phyloP scores from a whole-genome alignment of 2,888 invertebrate species.

The Cotesia congregata region DNA sequence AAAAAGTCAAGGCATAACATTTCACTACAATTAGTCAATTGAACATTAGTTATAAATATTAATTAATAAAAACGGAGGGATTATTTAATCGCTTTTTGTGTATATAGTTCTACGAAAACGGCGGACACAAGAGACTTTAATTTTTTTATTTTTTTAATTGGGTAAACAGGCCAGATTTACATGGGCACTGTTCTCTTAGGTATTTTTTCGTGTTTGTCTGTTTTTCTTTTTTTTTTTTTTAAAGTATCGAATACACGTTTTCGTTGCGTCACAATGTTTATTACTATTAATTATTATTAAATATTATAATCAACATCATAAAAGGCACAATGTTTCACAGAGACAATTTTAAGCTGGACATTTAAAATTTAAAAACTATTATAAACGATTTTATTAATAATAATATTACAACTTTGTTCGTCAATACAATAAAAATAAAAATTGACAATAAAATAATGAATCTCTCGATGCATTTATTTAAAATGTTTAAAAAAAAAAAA shows the following conservation, averaged over 20 bases:
- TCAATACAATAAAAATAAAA: not conserved
- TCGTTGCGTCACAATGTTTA: constrained; percentile 34
- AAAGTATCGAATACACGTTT: constrained; percentile 5
- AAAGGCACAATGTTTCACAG: constrained; percentile 61
- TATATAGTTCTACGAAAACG: constrained; percentile 1
- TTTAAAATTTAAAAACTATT: constrained; percentile 9
- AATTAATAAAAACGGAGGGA: constrained; percentile 34
- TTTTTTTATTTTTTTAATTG: not conserved
- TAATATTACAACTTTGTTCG: not conserved
- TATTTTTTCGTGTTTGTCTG: constrained; percentile 8
- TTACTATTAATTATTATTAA: constrained; percentile 10
- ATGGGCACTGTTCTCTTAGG: constrained; percentile 7
- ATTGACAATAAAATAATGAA: not conserved
- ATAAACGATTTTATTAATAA: not conserved
- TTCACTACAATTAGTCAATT: constrained; percentile 19
- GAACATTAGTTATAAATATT: constrained; percentile 11
- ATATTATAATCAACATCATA: constrained; percentile 26
- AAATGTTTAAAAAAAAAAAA: no score
- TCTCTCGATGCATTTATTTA: not conserved
- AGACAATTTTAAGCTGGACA: constrained; percentile 46
- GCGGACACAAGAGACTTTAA: constrained; percentile 11
- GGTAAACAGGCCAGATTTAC: constrained; percentile 17
- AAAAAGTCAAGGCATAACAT: constrained; percentile 40
- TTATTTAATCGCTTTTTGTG: constrained; percentile 5
- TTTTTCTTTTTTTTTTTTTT: not conserved